phyloP scores from a whole-genome alignment of 2,888 invertebrate species.

The Platerodrilus igneus region DNA sequence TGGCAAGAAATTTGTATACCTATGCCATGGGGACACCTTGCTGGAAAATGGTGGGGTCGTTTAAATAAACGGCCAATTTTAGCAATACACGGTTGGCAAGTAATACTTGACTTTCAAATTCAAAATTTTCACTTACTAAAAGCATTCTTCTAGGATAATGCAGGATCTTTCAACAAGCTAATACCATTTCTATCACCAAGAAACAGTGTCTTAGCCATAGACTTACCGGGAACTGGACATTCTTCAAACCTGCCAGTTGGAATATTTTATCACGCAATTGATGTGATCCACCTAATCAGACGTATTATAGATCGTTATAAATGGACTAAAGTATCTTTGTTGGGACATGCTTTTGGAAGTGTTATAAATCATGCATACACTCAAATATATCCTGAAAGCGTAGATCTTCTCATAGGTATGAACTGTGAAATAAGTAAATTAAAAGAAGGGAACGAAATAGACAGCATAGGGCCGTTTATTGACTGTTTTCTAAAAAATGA shows the following conservation, averaged over 20 bases:
- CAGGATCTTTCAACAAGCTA: conserved; percentile 70
- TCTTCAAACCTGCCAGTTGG: conserved; percentile 66
- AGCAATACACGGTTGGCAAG: conserved; percentile 69
- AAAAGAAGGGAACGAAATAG: conserved; percentile 45
- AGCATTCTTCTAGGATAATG: conserved; percentile 56
- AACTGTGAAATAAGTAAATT: background rate
- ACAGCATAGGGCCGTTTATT: conserved; percentile 45
- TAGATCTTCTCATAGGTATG: conserved; percentile 47
- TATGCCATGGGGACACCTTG: conserved; percentile 62
- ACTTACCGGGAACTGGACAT: conserved; percentile 66
- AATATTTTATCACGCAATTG: conserved; percentile 48
- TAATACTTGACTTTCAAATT: conserved; percentile 17
- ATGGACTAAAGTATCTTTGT: conserved; percentile 64
- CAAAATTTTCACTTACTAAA: no score
- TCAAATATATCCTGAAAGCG: conserved; percentile 57
- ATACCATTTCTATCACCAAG: conserved; percentile 54
- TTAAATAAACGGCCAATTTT: conserved; percentile 60
- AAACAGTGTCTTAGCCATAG: conserved; percentile 56
- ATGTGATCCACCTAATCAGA: conserved; percentile 49
- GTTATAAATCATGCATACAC: conserved; percentile 58
- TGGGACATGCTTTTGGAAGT: conserved; percentile 67
- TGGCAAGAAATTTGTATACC: conserved; percentile 63
- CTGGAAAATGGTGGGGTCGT: conserved; percentile 66
- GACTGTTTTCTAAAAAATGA: conserved; percentile 49
- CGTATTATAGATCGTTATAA: conserved; percentile 59